Evolutionary conservation across 1,140 invertebrate genomes (phyloP), one percentile per base, ranked within the genome.

Genomic region (Drosophila pruinosa): DNA sequence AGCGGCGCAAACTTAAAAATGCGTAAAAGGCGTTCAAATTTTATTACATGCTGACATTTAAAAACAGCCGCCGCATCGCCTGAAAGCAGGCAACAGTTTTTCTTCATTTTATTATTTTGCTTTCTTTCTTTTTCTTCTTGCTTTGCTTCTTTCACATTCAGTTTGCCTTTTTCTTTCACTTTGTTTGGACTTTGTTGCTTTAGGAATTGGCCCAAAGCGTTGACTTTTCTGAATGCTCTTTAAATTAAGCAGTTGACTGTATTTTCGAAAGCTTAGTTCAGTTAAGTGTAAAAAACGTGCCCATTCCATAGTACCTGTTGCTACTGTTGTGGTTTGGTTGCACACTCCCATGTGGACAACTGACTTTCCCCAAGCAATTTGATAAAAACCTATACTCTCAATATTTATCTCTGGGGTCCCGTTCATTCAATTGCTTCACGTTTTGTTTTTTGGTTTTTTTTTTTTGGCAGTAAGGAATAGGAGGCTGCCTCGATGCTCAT

Each of bases 11-110:
- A 70, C 67, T 70, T 70, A 64, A 70, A 70, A 70, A 70, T 70
- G 50, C 59, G 67, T 64, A 70, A 70, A 70, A 64, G 59, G 50
- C 59, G 67, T 50, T 31, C 50, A 64, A 81, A 81, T 77, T 76
- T 72, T 57, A 76, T 80, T 80, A 79, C 41, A 48, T 48, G 59
- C 77, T 79, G 76, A 70, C 76, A 79, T 79, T 79, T 75, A 75
- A 72, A 70, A 64, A 43, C 2, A 3, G 12, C 17, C 8, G 24
- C 15, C 28, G 12, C 36, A 43, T 19, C 43, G 10, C 54, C 63
- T 17, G 15, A 63, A 39, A 56, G 41, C 50, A 22, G 58, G 34
- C 34, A 64, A 57, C 52, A 24, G 52, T 50, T 57, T 68, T 48
- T 24, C 12, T 19, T 17, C 34, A 2, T 12, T 14, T 31, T 53